Percentiles rank a stretch among this genome's conserved stretches.
Conservation (phyloP, 2,113 vertebrate genomes). For the Anhinga rufa region DNA sequence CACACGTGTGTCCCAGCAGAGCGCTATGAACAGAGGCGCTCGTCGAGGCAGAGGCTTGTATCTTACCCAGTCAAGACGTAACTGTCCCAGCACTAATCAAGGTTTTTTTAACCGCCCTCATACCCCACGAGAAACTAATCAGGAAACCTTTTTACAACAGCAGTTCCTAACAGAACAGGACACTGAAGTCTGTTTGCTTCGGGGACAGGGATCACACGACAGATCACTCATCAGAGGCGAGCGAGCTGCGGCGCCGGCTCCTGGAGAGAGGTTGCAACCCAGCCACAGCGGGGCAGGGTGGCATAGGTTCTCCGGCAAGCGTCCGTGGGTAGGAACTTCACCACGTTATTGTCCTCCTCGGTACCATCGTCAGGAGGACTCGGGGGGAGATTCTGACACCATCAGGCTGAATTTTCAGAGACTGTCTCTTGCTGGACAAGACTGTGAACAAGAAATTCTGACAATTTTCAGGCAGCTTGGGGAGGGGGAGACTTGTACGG, state of each 20-base stretch:
- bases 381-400: neutral
- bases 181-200: slow-evolving; percentile 41
- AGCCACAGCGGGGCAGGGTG: neutral
- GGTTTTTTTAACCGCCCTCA: neutral
- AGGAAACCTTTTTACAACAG: slow-evolving; percentile 33
- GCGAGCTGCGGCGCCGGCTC: neutral
- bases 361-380: fast-evolving
- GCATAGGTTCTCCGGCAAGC: neutral
- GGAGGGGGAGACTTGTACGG: slow-evolving; percentile 61
- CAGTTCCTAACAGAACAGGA: slow-evolving; percentile 76
- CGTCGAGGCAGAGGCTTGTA: neutral
- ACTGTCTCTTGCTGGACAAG: neutral
- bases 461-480: slow-evolving; percentile 62
- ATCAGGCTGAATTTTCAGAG: slow-evolving; percentile 30
- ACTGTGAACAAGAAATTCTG: slow-evolving; percentile 20
- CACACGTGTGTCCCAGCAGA: neutral
- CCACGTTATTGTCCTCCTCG: fast-evolving
- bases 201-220: neutral
- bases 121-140: neutral
- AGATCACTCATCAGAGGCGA: neutral
- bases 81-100: neutral
- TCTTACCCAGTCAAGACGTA: neutral
- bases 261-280: neutral
- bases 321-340: fast-evolving
- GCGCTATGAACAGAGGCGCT: neutral